A percentile compares a stretch with the other conserved stretches of the same genome.
Conservation (phyloP, 2,113 vertebrate species). For the Sapajus apella region DNA sequence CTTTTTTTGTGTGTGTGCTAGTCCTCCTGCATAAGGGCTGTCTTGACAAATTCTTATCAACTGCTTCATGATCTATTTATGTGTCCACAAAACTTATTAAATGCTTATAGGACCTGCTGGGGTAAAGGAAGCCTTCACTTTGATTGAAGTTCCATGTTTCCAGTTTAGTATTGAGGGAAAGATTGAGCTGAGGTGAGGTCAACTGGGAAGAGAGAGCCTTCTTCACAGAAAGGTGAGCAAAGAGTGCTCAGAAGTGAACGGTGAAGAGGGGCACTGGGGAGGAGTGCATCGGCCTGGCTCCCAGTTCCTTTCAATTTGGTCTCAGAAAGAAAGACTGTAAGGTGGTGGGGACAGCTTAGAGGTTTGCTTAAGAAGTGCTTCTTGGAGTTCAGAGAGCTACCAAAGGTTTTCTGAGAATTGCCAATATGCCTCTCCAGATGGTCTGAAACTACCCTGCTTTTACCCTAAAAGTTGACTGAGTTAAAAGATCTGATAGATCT, state of each 20-base stretch:
- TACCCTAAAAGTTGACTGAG: neutral
- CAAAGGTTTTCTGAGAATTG: neutral
- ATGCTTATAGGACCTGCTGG: neutral
- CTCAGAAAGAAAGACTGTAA: neutral
- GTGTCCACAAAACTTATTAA: slow-evolving; percentile 27
- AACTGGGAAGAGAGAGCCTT: neutral
- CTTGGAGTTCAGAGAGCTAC: neutral
- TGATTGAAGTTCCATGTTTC: slow-evolving; percentile 40
- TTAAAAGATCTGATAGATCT: neutral
- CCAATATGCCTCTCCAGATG: neutral
- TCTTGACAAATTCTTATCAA: neutral
- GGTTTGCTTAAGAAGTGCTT: neutral
- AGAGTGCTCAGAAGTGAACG: neutral
- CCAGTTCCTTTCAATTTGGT: neutral
- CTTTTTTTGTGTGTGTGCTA: neutral
- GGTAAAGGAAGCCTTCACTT: neutral
- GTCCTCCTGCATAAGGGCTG: neutral
- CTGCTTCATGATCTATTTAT: slow-evolving; percentile 38
- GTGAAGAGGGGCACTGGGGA: fast-evolving
- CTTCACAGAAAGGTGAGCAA: neutral
- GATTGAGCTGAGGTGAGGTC: neutral
- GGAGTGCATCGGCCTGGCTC: neutral
- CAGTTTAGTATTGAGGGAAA: neutral
- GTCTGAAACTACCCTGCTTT: neutral
- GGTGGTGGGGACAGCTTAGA: neutral